These are phyloP conservation scores for Drosophila fulvimacula DNA, from an alignment of 2,888 invertebrate species.

Conservation along the genomic window DNA sequence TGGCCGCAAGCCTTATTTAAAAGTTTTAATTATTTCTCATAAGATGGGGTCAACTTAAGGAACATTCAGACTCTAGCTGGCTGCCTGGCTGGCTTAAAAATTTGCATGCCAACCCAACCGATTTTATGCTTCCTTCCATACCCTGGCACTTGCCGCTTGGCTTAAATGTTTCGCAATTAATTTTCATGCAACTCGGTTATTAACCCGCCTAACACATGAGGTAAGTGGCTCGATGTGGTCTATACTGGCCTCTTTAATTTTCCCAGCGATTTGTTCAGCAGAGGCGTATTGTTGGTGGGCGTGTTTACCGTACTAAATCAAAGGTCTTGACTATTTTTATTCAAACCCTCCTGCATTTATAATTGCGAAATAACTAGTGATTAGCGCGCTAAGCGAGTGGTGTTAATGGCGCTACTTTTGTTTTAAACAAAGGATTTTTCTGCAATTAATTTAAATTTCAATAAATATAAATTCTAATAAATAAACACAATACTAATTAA, in stretches of 20 bases:
- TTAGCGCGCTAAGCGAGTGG: neutral
- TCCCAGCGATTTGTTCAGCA: constrained; percentile 17
- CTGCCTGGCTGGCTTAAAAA: constrained; percentile 54
- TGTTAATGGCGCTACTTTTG: neutral
- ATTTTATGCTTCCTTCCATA: constrained; percentile 58
- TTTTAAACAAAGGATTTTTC: neutral
- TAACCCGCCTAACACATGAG: constrained; percentile 60
- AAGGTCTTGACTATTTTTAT: constrained; percentile 23
- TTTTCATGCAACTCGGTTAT: constrained; percentile 77
- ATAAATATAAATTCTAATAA: neutral
- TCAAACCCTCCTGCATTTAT: constrained; percentile 20
- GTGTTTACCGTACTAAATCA: constrained; percentile 65
- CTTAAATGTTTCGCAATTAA: constrained; percentile 79
- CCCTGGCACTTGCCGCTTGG: constrained; percentile 18
- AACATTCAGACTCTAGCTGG: constrained; percentile 5
- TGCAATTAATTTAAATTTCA: neutral
- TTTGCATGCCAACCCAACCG: constrained; percentile 47
- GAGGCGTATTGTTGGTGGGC: constrained; percentile 41
- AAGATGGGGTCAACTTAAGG: constrained; percentile 21
- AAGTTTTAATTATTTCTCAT: constrained; percentile 52
- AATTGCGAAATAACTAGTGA: constrained; percentile 23
- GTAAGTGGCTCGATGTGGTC: neutral
- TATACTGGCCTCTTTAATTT: constrained; percentile 49
- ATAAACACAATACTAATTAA: neutral
- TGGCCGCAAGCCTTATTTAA: constrained; percentile 38